Base-by-base conservation (phyloP, 2,888 invertebrate species). In the Hemaris fuciformis region DNA sequence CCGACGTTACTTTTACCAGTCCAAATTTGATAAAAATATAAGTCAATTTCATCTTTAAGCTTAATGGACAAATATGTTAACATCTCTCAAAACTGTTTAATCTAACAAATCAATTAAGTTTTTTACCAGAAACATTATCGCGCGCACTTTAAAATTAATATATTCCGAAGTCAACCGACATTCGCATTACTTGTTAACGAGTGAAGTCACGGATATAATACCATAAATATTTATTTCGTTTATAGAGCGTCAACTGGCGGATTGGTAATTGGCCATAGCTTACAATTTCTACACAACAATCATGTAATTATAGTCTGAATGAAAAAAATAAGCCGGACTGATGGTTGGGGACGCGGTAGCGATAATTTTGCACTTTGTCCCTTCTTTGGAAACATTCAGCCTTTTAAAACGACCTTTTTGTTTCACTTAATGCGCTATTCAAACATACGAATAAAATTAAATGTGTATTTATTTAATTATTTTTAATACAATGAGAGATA, bases 271-370 rank as follows among this genome's bases (percentile, higher is more conserved):
- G 53, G 53, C 10, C 31, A 10, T 18, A 27, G 8, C 31, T 53
- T 31, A 53, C 27, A 53, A 53, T 53, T 53, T 53, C 53, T 53
- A 53, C 48, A 15, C 25, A 46, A 25, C 27, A 53, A 53, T 53
- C 31, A 53, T 10, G 18, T 53, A 18, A 53, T 53, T 53, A 53
- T 53, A 2, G 53, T 10, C 18, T 8, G 18, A 18, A 53, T 15
- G n/a, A 46, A 31, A 13, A 13, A 13, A 38, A 27, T 27, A 7
- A 27, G 8, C 27, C 27, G 27, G 1, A 7, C 3, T 18, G 10
- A 27, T 31, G 31, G 8, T 15, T 18, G 46, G 31, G 48, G 53
- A 10, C 31, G 53, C 31, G 48, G 48, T 27, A 25, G 48, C 27
- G 31, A 53, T 18, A 53, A 53, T 53, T 53, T 53, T 31, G 31